Evolutionary conservation across 2,113 vertebrate species (phyloP).

Genomic region (Bambusicola thoracicus): DNA sequence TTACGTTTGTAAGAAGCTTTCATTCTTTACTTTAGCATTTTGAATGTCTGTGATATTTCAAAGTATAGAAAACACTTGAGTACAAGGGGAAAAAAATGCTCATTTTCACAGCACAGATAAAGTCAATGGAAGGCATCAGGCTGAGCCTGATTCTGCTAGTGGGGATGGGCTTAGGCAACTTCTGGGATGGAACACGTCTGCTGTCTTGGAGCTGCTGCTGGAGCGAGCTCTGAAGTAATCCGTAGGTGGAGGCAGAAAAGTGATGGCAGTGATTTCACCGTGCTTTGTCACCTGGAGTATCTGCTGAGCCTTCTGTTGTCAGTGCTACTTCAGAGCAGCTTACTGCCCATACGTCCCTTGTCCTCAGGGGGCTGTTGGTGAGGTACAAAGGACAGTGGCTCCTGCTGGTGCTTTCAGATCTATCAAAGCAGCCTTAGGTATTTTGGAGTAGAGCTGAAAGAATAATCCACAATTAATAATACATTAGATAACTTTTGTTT

Average conservation of each 20-base stretch:
- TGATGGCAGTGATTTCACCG: neutral
- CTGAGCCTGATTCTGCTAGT: neutral
- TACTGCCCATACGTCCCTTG: neutral
- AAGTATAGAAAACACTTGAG: neutral
- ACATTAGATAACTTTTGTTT: neutral
- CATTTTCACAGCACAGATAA: neutral
- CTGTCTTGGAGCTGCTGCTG: neutral
- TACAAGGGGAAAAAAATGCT: neutral
- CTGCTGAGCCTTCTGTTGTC: neutral
- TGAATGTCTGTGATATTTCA: neutral
- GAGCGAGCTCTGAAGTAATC: neutral
- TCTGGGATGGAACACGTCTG: neutral
- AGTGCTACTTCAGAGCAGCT: neutral
- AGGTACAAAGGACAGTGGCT: neutral
- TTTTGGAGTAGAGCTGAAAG: neutral
- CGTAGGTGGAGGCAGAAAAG: neutral
- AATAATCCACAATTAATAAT: slow-evolving; percentile 16
- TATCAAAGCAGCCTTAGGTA: slow-evolving; percentile 26
- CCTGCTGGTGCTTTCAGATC: slow-evolving; percentile 27
- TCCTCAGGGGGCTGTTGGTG: neutral
- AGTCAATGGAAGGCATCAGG: neutral
- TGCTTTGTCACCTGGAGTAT: neutral
- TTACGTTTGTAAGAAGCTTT: neutral
- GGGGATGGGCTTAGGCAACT: neutral
- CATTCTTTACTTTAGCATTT: neutral